phyloP scores from a whole-genome alignment of 2,888 invertebrate species.

The Anticlea derivata region DNA sequence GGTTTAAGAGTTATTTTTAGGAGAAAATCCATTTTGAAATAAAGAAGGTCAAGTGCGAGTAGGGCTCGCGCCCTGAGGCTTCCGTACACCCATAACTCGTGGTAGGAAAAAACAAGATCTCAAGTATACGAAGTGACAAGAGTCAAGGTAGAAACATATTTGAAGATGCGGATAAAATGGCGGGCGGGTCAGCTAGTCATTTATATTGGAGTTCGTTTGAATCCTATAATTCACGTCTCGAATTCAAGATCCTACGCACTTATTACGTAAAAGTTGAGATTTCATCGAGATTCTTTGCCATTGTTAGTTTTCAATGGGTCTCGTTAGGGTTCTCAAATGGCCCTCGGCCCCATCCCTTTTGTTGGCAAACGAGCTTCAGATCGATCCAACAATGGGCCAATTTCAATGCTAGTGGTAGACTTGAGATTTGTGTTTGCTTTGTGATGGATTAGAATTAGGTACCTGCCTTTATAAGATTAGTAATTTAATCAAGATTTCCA shows the following conservation, averaged over 20 bases:
- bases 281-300: conserved; percentile 62
- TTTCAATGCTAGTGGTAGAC: conserved; percentile 62
- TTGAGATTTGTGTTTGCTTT: conserved; percentile 19
- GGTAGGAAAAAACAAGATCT: too few relatives aligned
- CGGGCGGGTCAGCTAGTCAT: too few relatives aligned
- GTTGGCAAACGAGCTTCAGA: conserved; percentile 74
- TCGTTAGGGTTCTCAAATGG: conserved; percentile 74
- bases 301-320: conserved; percentile 73
- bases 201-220: too few relatives aligned
- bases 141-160: too few relatives aligned
- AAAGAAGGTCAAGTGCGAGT: too few relatives aligned
- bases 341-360: conserved; percentile 65
- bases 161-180: too few relatives aligned
- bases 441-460: conserved; percentile 20
- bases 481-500: neutral
- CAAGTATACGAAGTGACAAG: too few relatives aligned
- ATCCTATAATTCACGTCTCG: neutral
- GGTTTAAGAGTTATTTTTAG: too few relatives aligned
- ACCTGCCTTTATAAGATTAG: neutral
- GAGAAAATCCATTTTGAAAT: too few relatives aligned
- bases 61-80: too few relatives aligned
- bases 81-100: too few relatives aligned
- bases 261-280: conserved; percentile 58
- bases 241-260: conserved; percentile 41
- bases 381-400: conserved; percentile 75